phyloP scores from a whole-genome alignment of 1,140 invertebrate genomes.

The Phenacoccus solenopsis region DNA sequence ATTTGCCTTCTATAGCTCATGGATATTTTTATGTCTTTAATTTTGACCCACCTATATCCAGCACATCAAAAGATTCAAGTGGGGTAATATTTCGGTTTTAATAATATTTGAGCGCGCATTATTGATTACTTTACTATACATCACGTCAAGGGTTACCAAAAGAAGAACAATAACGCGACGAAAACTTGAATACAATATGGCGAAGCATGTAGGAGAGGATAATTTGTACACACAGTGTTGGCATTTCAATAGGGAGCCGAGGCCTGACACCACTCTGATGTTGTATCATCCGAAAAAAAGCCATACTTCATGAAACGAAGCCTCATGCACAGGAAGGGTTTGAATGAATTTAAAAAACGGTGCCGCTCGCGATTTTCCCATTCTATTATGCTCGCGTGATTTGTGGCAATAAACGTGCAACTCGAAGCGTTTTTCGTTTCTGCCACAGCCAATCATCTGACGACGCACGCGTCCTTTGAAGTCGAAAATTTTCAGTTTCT shows the following conservation, averaged over 20 bases:
- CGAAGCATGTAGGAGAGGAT: too few relatives aligned
- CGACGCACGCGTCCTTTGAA: not conserved
- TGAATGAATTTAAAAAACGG: not conserved
- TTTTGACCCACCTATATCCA: too few relatives aligned
- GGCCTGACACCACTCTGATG: not conserved
- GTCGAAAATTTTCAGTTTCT: too few relatives aligned
- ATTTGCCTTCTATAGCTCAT: too few relatives aligned
- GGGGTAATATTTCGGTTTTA: too few relatives aligned
- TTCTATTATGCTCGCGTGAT: not conserved
- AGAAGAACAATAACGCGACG: not conserved
- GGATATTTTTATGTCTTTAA: too few relatives aligned
- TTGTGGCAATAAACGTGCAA: slow-evolving; percentile 11
- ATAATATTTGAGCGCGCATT: slow-evolving; percentile 4
- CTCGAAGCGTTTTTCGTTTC: slow-evolving; percentile 4
- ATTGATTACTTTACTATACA: slow-evolving; percentile 6
- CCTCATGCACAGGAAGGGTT: slow-evolving; percentile 10
- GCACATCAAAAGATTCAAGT: too few relatives aligned
- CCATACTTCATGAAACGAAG: not conserved
- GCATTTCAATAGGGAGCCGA: not conserved
- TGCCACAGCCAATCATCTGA: not conserved
- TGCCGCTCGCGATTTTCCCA: not conserved
- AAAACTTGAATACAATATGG: not conserved
- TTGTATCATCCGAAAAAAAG: not conserved
- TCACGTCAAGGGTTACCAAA: not conserved
- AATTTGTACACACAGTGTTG: slow-evolving; percentile 9